Base-by-base conservation (phyloP, 2,888 invertebrate genomes). In the Andrena marginata region DNA sequence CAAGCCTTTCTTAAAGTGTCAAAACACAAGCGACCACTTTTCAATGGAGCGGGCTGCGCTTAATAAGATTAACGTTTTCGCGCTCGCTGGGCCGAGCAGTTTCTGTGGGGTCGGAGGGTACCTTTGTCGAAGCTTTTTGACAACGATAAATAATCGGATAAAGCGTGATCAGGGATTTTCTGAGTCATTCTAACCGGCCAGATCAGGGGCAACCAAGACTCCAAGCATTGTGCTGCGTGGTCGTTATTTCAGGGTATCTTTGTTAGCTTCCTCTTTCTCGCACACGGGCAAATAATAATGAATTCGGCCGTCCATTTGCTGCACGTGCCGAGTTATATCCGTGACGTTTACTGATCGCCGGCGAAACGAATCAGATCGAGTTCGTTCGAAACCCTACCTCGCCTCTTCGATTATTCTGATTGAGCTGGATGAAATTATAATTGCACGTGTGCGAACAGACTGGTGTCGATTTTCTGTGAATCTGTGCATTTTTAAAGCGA, bases 111-210 rank as follows among this genome's bases (percentile, higher is more conserved):
- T 26, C 51, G 72, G 56, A 29, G 51, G 72, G 29, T n/a, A 71
- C 60, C 65, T 65, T 63, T 59, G 76, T 54, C 74, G 70, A 72
- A 85, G 86, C 89, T 91, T 92, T 92, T 91, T 90, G 91, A 90
- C 91, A 90, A 91, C 91, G 88, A 92, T 91, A 91, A 92, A 92
- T 92, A 92, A 92, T 92, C 91, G 91, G 91, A 92, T 92, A 87
- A 91, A 90, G 83, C 86, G 60, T 70, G 81, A 84, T 81, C 85
- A 85, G 88, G 85, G 85, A 91, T 87, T 90, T 88, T 85, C 89
- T 90, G 91, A 92, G 89, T 92, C 91, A 90, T 87, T 89, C 89
- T 77, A 64, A 76, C 76, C 80, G 60, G 63, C 62, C 77, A 76
- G 68, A 63, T 70, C 60, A 65, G 80, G 88, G 87, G 89, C 90